Conservation (phyloP, 23 tunicate genomes). For the Styela plicata region DNA sequence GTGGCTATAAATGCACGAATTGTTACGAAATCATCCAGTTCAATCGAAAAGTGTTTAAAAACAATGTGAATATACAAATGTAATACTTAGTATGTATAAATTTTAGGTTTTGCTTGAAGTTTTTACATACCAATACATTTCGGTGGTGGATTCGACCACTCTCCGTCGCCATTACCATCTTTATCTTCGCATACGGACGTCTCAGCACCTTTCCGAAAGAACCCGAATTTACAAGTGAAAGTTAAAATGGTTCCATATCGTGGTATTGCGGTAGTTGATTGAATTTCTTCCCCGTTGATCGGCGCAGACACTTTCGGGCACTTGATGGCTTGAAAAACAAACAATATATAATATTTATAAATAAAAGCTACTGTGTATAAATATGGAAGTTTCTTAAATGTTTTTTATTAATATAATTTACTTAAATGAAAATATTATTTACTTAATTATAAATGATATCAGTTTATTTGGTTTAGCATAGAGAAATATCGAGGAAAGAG, state of each 20-base stretch:
- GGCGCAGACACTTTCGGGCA: background rate
- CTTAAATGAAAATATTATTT: too few species aligned
- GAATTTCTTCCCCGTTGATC: background rate
- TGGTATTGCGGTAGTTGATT: background rate
- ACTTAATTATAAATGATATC: too few species aligned
- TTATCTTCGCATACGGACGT: constrained; percentile 33
- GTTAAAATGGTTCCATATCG: constrained; percentile 23
- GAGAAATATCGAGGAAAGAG: too few species aligned
- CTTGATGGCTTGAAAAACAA: background rate
- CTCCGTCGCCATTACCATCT: constrained; percentile 40
- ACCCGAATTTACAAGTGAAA: constrained; percentile 30
- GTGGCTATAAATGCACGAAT: too few species aligned
- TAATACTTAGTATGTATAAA: too few species aligned
- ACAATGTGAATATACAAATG: too few species aligned
- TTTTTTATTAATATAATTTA: too few species aligned
- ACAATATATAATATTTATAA: background rate
- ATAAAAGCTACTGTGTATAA: background rate
- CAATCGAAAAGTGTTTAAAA: too few species aligned
- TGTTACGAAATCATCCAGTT: too few species aligned
- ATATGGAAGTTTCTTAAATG: too few species aligned
- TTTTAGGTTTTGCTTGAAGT: too few species aligned
- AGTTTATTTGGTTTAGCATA: too few species aligned
- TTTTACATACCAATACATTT: constrained; percentile 44
- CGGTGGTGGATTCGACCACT: constrained; percentile 42
- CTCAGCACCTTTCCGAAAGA: constrained; percentile 30